A percentile compares a stretch with the other conserved stretches of the same genome.
Conservation (phyloP, 2,797 vertebrate genomes). For the Hyperoplus lanceolatus region DNA sequence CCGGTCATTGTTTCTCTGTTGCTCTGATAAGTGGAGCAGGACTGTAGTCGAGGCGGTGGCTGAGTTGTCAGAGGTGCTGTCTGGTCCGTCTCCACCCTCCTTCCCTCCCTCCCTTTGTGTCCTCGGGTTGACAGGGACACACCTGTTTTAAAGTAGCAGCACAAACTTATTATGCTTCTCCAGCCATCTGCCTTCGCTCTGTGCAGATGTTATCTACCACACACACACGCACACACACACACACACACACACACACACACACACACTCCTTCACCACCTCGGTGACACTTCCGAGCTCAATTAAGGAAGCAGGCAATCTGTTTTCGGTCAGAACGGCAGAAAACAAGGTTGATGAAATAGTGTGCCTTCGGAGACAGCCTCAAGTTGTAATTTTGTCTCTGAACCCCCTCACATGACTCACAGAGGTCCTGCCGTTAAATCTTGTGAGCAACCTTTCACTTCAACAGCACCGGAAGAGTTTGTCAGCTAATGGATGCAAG, state of each 20-base stretch:
- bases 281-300: conserved; percentile 44
- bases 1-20: conserved; percentile 49
- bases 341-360: conserved; percentile 36
- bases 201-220: conserved; percentile 58
- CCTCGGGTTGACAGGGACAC: conserved; percentile 72
- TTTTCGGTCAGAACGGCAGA: conserved; percentile 33
- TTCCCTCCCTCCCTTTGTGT: conserved; percentile 12
- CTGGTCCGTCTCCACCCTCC: conserved; percentile 6
- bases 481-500: conserved; percentile 22
- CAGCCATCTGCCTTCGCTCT: conserved; percentile 29
- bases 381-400: conserved; percentile 33
- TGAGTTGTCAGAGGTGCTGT: conserved; percentile 30
- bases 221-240: conserved; percentile 17
- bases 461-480: not conserved
- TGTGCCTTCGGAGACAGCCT: conserved; percentile 20
- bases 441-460: not conserved
- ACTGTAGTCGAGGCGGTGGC: conserved; percentile 42
- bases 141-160: conserved; percentile 70
- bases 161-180: conserved; percentile 68
- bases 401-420: conserved; percentile 14
- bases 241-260: conserved; percentile 10
- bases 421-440: conserved; percentile 30
- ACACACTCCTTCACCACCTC: conserved; percentile 40
- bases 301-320: conserved; percentile 42
- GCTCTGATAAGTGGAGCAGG: conserved; percentile 59